Evolutionary conservation across 1,140 invertebrate genomes (phyloP).

Genomic region (Dufourea novaeangliae): DNA sequence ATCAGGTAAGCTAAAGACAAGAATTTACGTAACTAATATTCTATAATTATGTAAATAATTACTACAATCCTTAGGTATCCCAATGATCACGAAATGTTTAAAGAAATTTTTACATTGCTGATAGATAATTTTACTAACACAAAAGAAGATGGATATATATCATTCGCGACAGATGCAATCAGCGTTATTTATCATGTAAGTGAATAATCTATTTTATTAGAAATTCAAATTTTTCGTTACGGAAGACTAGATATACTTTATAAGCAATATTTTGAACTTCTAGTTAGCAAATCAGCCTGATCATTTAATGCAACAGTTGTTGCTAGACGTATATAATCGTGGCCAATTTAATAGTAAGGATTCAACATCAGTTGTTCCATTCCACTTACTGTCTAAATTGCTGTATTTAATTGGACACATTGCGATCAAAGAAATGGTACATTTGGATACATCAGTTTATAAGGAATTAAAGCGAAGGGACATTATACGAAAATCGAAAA

Average conservation of each 20-base stretch:
- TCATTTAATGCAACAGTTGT: slow-evolving; percentile 69
- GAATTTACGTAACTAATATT: slow-evolving; percentile 6
- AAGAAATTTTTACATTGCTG: slow-evolving; percentile 78
- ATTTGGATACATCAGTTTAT: slow-evolving; percentile 89
- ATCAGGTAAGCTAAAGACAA: slow-evolving; percentile 60
- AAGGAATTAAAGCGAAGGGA: slow-evolving; percentile 86
- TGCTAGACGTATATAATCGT: slow-evolving; percentile 58
- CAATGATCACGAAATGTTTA: slow-evolving; percentile 84
- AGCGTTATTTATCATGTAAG: slow-evolving; percentile 84
- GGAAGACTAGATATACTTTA: not conserved
- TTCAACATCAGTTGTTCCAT: slow-evolving; percentile 24
- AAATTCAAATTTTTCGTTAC: slow-evolving; percentile 24
- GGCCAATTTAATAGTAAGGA: slow-evolving; percentile 48
- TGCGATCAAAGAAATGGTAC: slow-evolving; percentile 88
- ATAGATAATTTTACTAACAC: slow-evolving; percentile 78
- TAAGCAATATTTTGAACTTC: slow-evolving; percentile 37
- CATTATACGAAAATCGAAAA: slow-evolving; percentile 76
- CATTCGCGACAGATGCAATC: slow-evolving; percentile 84
- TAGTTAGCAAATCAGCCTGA: slow-evolving; percentile 78
- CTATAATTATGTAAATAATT: slow-evolving; percentile 28
- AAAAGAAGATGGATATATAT: slow-evolving; percentile 82
- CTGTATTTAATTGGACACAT: slow-evolving; percentile 88
- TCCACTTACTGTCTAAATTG: slow-evolving; percentile 83
- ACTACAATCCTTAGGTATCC: slow-evolving; percentile 75
- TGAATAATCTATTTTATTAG: slow-evolving; percentile 29